Evolutionary conservation across 2,113 vertebrate genomes (phyloP).

Genomic region (Thalassarche chlororhynchos): DNA sequence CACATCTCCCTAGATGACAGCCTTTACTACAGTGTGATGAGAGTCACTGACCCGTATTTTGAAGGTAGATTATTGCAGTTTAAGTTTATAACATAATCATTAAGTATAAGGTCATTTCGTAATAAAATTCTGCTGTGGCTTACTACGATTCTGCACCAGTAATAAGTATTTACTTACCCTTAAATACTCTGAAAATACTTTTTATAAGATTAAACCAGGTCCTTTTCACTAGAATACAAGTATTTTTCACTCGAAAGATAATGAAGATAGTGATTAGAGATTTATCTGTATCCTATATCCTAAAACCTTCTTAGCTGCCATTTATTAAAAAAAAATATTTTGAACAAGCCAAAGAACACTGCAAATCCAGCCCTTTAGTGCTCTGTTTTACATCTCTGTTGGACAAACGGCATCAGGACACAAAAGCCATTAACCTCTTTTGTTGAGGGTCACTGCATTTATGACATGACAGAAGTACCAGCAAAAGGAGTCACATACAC

Average conservation of each 20-base stretch:
- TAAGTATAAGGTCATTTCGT: background rate
- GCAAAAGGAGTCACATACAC: slow-evolving; percentile 39
- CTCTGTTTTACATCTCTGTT: slow-evolving; percentile 32
- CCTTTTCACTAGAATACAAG: background rate
- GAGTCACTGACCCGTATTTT: background rate
- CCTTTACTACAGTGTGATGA: background rate
- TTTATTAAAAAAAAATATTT: slow-evolving; percentile 16
- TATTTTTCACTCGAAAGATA: background rate
- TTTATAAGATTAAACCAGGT: background rate
- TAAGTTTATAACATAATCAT: background rate
- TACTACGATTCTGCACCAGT: background rate
- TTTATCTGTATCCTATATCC: background rate
- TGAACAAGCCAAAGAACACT: background rate
- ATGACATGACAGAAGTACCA: slow-evolving; percentile 24
- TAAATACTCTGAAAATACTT: background rate
- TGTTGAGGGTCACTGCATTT: slow-evolving; percentile 53
- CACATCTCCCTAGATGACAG: background rate
- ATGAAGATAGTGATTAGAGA: background rate
- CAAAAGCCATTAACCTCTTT: slow-evolving; percentile 57
- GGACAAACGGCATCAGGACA: slow-evolving; percentile 26
- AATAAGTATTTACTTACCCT: background rate
- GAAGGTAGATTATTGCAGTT: background rate
- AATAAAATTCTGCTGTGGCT: background rate
- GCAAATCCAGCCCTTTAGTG: background rate
- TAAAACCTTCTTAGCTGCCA: background rate